These are phyloP conservation scores for Oncorhynchus gorbuscha DNA, from an alignment of 2,113 vertebrate genomes.

Conservation along the genomic window DNA sequence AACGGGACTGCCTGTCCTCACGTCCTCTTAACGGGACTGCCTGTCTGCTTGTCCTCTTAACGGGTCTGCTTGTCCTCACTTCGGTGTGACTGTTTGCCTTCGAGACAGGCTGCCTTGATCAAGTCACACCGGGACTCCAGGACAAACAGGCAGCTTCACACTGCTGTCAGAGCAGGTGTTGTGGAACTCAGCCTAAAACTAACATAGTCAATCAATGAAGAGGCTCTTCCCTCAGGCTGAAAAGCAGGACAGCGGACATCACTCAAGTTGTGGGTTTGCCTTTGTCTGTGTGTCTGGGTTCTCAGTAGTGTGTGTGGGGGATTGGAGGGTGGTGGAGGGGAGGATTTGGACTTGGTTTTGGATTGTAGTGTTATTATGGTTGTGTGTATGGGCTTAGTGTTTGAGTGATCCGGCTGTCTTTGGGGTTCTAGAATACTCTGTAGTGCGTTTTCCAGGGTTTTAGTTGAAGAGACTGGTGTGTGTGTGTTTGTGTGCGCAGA, in stretches of 20 bases:
- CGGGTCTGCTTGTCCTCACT: conserved; percentile 5
- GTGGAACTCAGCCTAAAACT: not conserved
- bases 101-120: conserved; percentile 20
- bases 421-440: too few relatives aligned
- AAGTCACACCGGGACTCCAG: not conserved
- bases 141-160: too few relatives aligned
- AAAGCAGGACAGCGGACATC: not conserved
- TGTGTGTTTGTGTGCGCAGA: not conserved
- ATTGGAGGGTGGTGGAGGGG: too few relatives aligned
- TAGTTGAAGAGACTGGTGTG: not conserved
- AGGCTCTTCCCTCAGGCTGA: not conserved
- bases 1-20: not conserved
- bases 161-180: not conserved
- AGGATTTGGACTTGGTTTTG: too few relatives aligned
- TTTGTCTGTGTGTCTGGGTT: not conserved
- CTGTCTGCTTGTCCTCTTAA: not conserved
- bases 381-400: not conserved
- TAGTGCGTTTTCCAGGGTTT: too few relatives aligned
- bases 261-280: not conserved
- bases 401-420: too few relatives aligned
- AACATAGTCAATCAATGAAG: not conserved
- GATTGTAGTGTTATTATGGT: not conserved
- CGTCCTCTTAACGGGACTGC: not conserved
- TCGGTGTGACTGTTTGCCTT: conserved; percentile 39
- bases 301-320: not conserved